Evolutionary conservation across 2,797 vertebrate species (phyloP), one percentile per base, ranked within the genome.

Genomic region (Scarus forsteni): DNA sequence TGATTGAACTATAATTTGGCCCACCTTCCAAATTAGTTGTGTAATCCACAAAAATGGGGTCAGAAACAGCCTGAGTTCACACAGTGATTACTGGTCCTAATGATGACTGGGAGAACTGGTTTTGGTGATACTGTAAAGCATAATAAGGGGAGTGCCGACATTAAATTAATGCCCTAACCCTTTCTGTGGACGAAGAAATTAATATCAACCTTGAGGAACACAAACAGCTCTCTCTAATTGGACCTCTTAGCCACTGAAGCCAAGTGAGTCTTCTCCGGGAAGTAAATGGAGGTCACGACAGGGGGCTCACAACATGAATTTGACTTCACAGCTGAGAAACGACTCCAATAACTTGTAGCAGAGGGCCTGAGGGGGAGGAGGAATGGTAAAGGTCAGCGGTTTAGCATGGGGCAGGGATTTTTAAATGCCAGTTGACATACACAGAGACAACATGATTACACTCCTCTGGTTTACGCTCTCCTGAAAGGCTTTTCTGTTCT

Each of bases 241-340:
- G 92, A 87, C 88, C 78, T 89, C 87, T 91, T 90, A 91, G 90
- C 86, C 83, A 54, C 77, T 88, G 83, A 90, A 92, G 87, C 87
- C 86, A 81, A 91, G 85, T 85, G 71, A 88, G 86, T 80, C 88
- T 88, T 91, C 87, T 81, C 71, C 67, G 70, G 80, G 69, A 89
- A 92, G 89, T 86, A 92, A 93, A 93, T 89, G 91, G 92, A 93
- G 93, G 93, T 92, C 92, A 91, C 18, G 85, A 88, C 92, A 87
- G 48, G 38, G 81, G 84, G 85, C 82, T 77, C 67, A 49, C 84
- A 88, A 88, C 81, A 86, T 75, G 84, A 91, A 84, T 92, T 88
- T 85, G 76, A 90, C 87, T 90, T 89, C 81, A 85, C 81, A 86
- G 85, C 87, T 91, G 87, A 93, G 83, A 89, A 92, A 92, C 87